These are phyloP conservation scores for Cygnus buccinator DNA, from an alignment of 2,113 vertebrate genomes.

Conservation along the genomic window DNA sequence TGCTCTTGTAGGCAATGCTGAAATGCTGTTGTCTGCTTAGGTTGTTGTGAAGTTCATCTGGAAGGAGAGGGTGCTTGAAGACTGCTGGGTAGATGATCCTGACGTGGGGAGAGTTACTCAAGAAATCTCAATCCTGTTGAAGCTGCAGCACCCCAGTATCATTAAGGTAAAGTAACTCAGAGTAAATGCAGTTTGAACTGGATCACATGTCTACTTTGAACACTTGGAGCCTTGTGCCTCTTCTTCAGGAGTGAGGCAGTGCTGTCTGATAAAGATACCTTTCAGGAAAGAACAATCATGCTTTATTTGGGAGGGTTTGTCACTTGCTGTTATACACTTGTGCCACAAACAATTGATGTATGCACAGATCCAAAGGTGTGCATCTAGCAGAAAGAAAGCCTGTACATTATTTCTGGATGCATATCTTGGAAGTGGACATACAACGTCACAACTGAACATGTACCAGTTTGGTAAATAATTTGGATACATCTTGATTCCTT, in stretches of 20 bases:
- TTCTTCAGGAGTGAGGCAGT: not conserved
- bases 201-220: not conserved
- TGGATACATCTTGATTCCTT: not conserved
- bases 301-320: not conserved
- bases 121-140: slow-evolving; percentile 88
- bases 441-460: not conserved
- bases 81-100: slow-evolving; percentile 91
- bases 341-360: not conserved
- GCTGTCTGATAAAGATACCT: not conserved
- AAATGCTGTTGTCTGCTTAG: slow-evolving; percentile 49
- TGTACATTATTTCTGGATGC: not conserved
- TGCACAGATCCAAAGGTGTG: not conserved
- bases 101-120: slow-evolving; percentile 87
- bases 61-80: slow-evolving; percentile 87
- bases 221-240: not conserved
- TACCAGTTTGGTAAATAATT: not conserved
- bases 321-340: not conserved
- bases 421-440: not conserved
- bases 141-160: slow-evolving; percentile 87
- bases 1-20: not conserved
- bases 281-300: not conserved
- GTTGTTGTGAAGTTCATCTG: slow-evolving; percentile 94
- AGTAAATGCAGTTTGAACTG: not conserved
- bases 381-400: not conserved
- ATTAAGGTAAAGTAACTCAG: slow-evolving; percentile 80